Evolutionary conservation across 2,113 vertebrate species (phyloP).

Genomic region (Athene cunicularia): DNA sequence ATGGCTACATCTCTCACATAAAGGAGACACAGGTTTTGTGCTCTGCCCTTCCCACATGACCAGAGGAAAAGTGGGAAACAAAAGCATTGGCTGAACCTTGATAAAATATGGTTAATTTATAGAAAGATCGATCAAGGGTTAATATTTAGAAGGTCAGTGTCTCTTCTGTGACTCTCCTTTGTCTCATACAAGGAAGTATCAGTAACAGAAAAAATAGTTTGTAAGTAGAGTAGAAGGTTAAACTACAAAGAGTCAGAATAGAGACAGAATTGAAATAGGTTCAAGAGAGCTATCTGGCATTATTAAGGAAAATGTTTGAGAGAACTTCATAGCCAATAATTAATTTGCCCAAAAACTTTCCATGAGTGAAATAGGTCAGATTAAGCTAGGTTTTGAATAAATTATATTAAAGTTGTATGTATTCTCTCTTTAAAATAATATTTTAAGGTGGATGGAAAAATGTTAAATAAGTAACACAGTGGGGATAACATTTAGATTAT

Average conservation of each 20-base stretch:
- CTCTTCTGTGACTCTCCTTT: not conserved
- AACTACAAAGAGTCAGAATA: not conserved
- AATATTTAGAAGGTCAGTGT: not conserved
- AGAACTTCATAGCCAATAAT: not conserved
- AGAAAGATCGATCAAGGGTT: not conserved
- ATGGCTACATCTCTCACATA: not conserved
- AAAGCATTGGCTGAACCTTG: not conserved
- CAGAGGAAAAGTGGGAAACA: not conserved
- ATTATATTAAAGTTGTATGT: slow-evolving; percentile 17
- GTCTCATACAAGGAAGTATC: not conserved
- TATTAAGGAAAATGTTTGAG: not conserved
- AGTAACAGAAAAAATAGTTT: not conserved
- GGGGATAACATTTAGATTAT: slow-evolving; percentile 27
- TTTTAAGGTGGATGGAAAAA: slow-evolving; percentile 25
- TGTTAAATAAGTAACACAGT: not conserved
- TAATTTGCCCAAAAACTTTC: not conserved
- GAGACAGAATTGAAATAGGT: not conserved
- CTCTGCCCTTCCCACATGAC: not conserved
- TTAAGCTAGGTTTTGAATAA: not conserved
- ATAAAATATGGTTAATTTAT: not conserved
- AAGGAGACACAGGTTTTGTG: not conserved
- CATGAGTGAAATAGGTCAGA: not conserved
- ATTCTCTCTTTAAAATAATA: slow-evolving; percentile 8
- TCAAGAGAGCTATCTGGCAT: not conserved
- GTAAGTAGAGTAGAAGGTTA: not conserved